Evolutionary conservation across 2,113 vertebrate genomes (phyloP).

Genomic region (Centropus unirufus): DNA sequence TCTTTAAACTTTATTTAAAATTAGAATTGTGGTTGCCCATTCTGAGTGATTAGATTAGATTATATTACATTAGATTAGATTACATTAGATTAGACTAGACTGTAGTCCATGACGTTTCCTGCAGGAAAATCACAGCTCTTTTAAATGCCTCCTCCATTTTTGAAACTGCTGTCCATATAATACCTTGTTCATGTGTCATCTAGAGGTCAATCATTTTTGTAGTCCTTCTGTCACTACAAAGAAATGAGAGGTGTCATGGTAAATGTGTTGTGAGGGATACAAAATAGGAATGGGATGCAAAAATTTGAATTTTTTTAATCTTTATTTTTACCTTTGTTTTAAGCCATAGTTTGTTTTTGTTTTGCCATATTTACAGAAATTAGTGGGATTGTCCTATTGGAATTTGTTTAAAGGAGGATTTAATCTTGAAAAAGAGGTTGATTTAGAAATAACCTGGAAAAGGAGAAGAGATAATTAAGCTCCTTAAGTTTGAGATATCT

Average conservation of each 20-base stretch:
- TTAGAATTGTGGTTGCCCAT: neutral
- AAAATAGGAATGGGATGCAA: neutral
- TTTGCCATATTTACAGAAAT: neutral
- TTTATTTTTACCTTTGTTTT: neutral
- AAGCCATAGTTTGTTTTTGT: neutral
- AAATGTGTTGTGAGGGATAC: neutral
- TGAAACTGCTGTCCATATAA: neutral
- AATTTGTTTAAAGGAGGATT: neutral
- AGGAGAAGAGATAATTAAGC: neutral
- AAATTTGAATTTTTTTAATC: neutral
- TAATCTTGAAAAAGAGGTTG: neutral
- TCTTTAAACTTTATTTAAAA: neutral
- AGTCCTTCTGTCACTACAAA: neutral
- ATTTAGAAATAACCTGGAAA: neutral
- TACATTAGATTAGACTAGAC: too few species aligned
- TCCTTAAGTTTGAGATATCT: neutral
- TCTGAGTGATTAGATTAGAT: too few species aligned
- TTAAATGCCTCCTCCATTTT: neutral
- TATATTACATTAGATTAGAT: too few species aligned
- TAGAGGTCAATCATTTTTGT: neutral
- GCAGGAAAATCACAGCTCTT: neutral
- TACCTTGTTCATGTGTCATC: neutral
- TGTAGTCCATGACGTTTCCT: neutral
- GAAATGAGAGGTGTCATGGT: neutral
- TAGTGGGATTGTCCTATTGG: neutral